Evolutionary conservation across 2,888 invertebrate genomes (phyloP), one percentile per base, ranked within the genome.

Genomic region (Blomia tropicalis): DNA sequence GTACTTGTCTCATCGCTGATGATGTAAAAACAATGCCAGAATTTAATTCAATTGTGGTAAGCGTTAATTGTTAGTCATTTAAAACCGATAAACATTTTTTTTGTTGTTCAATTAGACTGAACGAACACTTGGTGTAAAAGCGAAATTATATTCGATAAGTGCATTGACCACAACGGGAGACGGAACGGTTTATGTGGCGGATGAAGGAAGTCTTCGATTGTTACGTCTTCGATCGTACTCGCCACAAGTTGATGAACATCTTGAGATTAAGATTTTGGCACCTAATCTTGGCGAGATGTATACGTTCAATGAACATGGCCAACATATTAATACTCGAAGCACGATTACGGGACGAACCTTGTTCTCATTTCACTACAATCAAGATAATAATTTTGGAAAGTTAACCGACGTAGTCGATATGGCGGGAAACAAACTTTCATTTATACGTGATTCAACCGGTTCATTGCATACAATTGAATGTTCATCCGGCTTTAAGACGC

Each of bases 301-400:
- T 72, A 85, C 89, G 1, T 91, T 91, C 74, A 91, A 91, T 75
- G 81, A 87, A 14, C 69, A 91, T 71, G 96, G 98, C 1, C 93
- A 95, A 73, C 98, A 98, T 74, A 85, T 89, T 30, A 85, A 86
- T 29, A 95, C 95, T 1, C 87, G 87, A 73, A 92, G 93, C 74
- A 77, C 93, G 64, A 41, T 54, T 2, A 71, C 74, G 67, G 90
- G 88, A 56, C 88, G 89, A 75, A 86, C 87, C 4, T 81, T 91
- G 72, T 95, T 93, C 75, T 87, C 91, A 54, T 96, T 96, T 78
- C 79, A 92, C 27, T 96, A 96, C 78, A 75, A 74, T 63, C 74
- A 75, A 7, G 76, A 76, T 67, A 76, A 76, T 0, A 74, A 89
- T 72, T 92, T 90, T 54, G 95, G 95, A 72, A 88, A 89, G 72